Percentiles rank a stretch among this genome's conserved stretches.
Evolutionary conservation across 2,113 vertebrate species (phyloP).

Genomic region (Paracanthobrama guichenoti): DNA sequence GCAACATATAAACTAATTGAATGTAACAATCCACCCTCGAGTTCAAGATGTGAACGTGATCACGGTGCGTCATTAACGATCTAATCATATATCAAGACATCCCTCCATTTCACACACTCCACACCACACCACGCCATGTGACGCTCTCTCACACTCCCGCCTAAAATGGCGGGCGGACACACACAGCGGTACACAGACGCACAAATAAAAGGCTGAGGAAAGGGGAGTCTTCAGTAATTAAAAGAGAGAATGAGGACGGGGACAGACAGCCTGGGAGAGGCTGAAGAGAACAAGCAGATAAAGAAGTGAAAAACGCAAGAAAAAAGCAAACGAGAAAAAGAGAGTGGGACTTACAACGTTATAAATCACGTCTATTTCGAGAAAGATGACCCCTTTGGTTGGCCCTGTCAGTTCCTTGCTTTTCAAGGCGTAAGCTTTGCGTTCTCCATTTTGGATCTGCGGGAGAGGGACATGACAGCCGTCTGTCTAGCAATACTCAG

Average conservation of each 20-base stretch:
- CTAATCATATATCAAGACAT: constrained; percentile 2
- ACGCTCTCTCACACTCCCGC: constrained; percentile 47
- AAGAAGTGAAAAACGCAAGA: constrained; percentile 57
- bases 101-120: constrained; percentile 42
- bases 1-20: constrained; percentile 5
- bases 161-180: constrained; percentile 77
- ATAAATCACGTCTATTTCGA: constrained; percentile 99
- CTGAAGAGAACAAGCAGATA: constrained; percentile 66
- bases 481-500: constrained; percentile 97
- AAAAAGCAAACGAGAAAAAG: constrained; percentile 57
- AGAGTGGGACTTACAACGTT: constrained; percentile 99
- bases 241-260: constrained; percentile 69
- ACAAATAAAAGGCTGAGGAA: constrained; percentile 74
- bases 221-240: constrained; percentile 77
- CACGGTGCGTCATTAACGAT: not conserved
- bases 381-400: constrained; percentile 99
- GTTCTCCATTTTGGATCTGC: constrained; percentile 99
- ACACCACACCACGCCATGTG: constrained; percentile 40
- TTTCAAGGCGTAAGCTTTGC: constrained; percentile 99
- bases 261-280: constrained; percentile 29
- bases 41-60: not conserved
- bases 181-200: constrained; percentile 63
- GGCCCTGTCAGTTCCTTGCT: constrained; percentile 99
- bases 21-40: not conserved
- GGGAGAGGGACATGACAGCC: constrained; percentile 99